A percentile compares a stretch with the other conserved stretches of the same genome.
These are phyloP conservation scores for Salvelinus namaycush DNA, from an alignment of 2,113 vertebrate genomes.

Conservation along the genomic window DNA sequence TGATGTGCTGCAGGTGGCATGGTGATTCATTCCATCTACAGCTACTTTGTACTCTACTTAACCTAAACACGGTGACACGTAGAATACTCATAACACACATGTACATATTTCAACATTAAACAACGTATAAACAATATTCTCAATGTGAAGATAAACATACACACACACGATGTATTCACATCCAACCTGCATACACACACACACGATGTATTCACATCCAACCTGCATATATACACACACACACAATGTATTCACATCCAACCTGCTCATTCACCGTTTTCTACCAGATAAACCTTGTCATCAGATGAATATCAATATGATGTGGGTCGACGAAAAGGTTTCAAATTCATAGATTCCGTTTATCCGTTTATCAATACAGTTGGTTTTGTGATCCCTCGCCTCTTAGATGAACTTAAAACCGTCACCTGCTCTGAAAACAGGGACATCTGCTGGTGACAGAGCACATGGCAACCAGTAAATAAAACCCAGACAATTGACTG, in stretches of 20 bases:
- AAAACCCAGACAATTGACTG: neutral
- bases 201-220: no score
- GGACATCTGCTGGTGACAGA: conserved; percentile 15
- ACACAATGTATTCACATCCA: neutral
- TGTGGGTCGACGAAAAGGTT: no score
- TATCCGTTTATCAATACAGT: neutral
- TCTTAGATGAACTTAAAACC: neutral
- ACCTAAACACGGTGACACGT: neutral
- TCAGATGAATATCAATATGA: no score
- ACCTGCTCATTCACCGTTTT: neutral
- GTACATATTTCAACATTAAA: neutral
- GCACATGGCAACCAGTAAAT: neutral
- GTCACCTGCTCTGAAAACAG: conserved; percentile 3
- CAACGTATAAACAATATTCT: neutral
- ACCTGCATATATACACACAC: neutral
- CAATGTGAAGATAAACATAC: neutral
- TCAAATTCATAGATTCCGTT: neutral
- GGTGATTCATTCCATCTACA: no score
- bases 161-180: no score
- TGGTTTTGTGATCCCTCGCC: neutral
- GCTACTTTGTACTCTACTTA: no score
- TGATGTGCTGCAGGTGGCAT: no score
- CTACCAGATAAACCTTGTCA: neutral
- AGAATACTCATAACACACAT: neutral
- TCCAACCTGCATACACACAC: no score